Conservation (phyloP, 2,888 invertebrate genomes). For the Sminthurides aquaticus region DNA sequence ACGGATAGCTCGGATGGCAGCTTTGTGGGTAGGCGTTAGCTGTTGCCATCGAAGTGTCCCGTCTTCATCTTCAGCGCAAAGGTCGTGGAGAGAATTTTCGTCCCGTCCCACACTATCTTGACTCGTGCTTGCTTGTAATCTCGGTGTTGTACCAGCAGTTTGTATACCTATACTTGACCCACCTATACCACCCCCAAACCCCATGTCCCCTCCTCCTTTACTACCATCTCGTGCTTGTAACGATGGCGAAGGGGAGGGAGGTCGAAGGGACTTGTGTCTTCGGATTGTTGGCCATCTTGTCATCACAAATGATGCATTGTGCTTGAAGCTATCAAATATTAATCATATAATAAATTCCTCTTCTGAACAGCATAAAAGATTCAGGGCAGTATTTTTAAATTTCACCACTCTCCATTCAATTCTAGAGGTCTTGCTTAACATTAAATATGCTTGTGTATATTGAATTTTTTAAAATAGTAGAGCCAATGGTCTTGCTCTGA, state of each 20-base stretch:
- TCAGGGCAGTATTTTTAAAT: background rate
- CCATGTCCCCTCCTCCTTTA: conserved; percentile 37
- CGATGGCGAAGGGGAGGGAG: conserved; percentile 65
- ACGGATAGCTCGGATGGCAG: conserved; percentile 81
- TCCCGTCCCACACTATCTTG: conserved; percentile 66
- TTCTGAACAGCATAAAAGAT: background rate
- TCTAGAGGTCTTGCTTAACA: background rate
- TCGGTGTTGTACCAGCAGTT: conserved; percentile 27
- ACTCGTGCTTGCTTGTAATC: conserved; percentile 64
- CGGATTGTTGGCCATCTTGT: conserved; percentile 81
- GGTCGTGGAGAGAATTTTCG: conserved; percentile 41
- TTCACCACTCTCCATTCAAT: background rate
- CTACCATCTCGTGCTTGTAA: conserved; percentile 44
- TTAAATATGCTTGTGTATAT: background rate
- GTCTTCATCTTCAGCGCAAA: conserved; percentile 41
- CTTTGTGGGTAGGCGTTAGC: conserved; percentile 78
- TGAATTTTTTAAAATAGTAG: too few relatives aligned
- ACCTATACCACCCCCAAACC: conserved; percentile 48
- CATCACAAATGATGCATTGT: conserved; percentile 80
- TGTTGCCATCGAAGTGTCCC: conserved; percentile 37
- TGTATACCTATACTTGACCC: conserved; percentile 33
- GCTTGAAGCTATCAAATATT: conserved; percentile 63
- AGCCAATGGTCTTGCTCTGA: too few relatives aligned
- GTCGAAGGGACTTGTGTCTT: conserved; percentile 68
- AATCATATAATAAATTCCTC: background rate